Conservation (phyloP, 2,797 vertebrate genomes). For the Mus caroli region DNA sequence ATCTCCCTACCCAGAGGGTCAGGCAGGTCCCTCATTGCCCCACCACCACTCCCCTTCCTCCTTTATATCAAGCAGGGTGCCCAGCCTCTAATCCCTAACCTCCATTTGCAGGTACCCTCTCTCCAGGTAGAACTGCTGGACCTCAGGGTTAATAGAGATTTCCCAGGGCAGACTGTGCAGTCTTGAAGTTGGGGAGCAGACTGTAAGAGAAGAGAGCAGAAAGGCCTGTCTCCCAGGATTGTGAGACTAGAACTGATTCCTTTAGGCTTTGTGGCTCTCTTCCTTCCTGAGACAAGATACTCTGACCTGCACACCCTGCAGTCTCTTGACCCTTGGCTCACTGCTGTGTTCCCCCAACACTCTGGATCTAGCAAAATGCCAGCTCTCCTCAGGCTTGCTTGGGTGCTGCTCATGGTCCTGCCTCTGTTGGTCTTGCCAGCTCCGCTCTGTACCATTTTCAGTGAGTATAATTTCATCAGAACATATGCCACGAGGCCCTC, state of each 20-base stretch:
- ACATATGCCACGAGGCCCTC: background rate
- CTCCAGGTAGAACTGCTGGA: constrained; percentile 73
- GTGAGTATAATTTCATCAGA: background rate
- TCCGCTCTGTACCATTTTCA: background rate
- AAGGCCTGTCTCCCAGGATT: constrained; percentile 64
- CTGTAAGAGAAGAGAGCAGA: constrained; percentile 62
- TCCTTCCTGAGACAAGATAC: background rate
- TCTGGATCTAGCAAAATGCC: background rate
- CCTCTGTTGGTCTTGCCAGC: background rate
- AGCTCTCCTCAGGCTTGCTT: background rate
- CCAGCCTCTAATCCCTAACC: background rate
- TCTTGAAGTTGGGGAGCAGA: background rate
- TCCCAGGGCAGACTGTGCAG: constrained; percentile 75
- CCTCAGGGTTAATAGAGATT: constrained; percentile 78
- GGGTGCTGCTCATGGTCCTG: background rate
- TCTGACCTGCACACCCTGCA: constrained; percentile 73
- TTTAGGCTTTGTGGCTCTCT: background rate
- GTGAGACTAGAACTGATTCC: constrained; percentile 53
- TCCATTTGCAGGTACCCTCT: no score
- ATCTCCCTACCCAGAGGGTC: background rate
- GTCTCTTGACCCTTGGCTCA: background rate
- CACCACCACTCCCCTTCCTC: background rate
- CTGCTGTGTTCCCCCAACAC: constrained; percentile 26
- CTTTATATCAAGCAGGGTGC: background rate
- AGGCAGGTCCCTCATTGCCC: background rate